Evolutionary conservation across 2,888 invertebrate genomes (phyloP).

Genomic region (Volucella bombylans): DNA sequence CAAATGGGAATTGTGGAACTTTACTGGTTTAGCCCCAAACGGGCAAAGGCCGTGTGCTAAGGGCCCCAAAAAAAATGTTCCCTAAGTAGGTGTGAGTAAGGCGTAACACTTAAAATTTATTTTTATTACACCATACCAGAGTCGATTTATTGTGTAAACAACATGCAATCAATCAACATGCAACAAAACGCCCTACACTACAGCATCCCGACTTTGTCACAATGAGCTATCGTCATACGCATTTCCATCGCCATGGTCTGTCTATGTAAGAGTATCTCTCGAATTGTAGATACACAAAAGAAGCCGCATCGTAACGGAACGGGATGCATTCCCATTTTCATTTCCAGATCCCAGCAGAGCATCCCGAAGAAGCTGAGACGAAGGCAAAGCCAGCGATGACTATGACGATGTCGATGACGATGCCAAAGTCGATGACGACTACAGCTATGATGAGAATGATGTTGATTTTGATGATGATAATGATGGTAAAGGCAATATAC

Average conservation of each 20-base stretch:
- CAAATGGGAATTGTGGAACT: constrained; percentile 23
- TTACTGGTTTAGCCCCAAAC: constrained; percentile 39
- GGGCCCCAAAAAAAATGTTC: constrained; percentile 42
- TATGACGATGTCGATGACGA: not conserved
- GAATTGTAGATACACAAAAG: constrained; percentile 34
- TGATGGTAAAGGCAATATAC: constrained; percentile 40
- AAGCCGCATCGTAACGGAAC: constrained; percentile 44
- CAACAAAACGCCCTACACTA: constrained; percentile 30
- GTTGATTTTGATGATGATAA: constrained; percentile 13
- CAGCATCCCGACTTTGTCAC: constrained; percentile 61
- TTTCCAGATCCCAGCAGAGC: constrained; percentile 10
- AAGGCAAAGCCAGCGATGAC: not conserved
- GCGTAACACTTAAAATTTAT: constrained; percentile 59
- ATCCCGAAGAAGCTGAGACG: constrained; percentile 23
- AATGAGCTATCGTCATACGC: not conserved
- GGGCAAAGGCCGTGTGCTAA: constrained; percentile 6
- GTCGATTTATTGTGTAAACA: constrained; percentile 74
- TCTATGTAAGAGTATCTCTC: too few species aligned
- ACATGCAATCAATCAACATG: constrained; percentile 71
- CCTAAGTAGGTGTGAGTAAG: constrained; percentile 58
- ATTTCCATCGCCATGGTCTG: constrained; percentile 11
- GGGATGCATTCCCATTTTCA: constrained; percentile 17
- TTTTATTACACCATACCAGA: constrained; percentile 71
- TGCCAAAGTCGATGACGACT: not conserved
- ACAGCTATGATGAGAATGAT: not conserved